Evolutionary conservation across 2,113 vertebrate genomes (phyloP), one percentile per base, ranked within the genome.

Genomic region (Aix galericulata): DNA sequence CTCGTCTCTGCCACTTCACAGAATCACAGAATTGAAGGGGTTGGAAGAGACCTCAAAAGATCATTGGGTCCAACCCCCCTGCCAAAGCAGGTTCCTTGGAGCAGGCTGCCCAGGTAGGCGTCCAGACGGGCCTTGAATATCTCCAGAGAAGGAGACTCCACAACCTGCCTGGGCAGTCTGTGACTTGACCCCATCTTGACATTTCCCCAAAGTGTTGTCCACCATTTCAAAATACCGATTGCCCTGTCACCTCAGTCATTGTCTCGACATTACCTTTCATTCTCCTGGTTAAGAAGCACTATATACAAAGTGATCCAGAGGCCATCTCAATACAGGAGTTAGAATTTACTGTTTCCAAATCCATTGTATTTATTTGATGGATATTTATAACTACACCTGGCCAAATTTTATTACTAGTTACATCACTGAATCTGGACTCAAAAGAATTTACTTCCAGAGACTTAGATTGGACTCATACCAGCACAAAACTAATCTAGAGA

Each of bases 401-500:
- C 64, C 60, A 89, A 91, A 76, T 75, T 21, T 69, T 82, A 63
- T 72, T 89, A 67, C 36, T 76, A 58, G 22, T 69, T 74, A 74
- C 42, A 72, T 67, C 64, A 75, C 26, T 56, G 80, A 60, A 82
- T 78, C 38, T 36, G n/a, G 56, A 83, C 69, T 92, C 1, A 0
- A 59, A 94, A 81, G 32, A 40, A 34, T 88, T 91, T 89, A 52
- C 68, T 94, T 88, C 73, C 77, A 27, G 5, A 56, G 66, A 76
- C 73, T 73, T 91, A 86, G 34, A 92, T 88, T 59, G 68, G 46
- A 67, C 27, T 86, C 17, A 66, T 34, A 95, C 59, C 44, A 91
- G 27, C 46, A 58, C 64, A 94, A 95, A 93, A 88, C 67, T 80
- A 46, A 94, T 86, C 69, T 84, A 64, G 40, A 91, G 40, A 79